phyloP scores from a whole-genome alignment of 2,113 vertebrate species.

The Syrrhaptes paradoxus region DNA sequence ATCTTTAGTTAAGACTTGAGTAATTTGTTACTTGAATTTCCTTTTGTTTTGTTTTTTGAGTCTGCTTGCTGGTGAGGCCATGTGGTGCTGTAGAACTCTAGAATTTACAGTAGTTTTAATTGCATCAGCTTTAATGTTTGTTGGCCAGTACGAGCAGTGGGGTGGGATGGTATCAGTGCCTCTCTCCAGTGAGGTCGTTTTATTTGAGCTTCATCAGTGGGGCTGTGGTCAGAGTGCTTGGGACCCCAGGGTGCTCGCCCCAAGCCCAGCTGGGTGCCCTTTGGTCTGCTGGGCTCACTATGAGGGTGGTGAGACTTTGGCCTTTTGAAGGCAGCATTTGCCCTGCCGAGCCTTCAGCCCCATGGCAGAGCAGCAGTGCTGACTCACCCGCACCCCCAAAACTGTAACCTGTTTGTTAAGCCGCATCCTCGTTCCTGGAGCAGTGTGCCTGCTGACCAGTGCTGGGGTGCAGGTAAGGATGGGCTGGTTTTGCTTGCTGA shows the following conservation, averaged over 20 bases:
- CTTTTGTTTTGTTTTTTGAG: too few relatives aligned
- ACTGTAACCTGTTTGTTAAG: not conserved
- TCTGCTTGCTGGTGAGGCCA: not conserved
- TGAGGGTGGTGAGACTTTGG: too few relatives aligned
- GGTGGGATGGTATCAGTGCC: not conserved
- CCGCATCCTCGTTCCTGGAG: accelerated
- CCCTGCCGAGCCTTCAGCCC: not conserved
- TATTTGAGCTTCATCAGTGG: not conserved
- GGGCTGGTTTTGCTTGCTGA: not conserved
- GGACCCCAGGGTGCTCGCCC: not conserved
- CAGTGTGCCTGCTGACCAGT: not conserved
- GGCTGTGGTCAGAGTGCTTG: not conserved
- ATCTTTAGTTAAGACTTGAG: not conserved
- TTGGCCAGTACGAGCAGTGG: not conserved
- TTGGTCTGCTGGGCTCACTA: not conserved
- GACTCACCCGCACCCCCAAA: not conserved
- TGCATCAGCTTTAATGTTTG: not conserved
- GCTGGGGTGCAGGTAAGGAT: accelerated
- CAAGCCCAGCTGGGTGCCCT: accelerated
- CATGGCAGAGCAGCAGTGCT: not conserved
- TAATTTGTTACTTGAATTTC: not conserved
- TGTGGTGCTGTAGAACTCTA: not conserved
- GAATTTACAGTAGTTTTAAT: not conserved
- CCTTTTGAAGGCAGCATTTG: not conserved
- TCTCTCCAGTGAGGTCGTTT: not conserved